Evolutionary conservation across 2,113 vertebrate genomes (phyloP).

Genomic region (Caranx ignobilis): DNA sequence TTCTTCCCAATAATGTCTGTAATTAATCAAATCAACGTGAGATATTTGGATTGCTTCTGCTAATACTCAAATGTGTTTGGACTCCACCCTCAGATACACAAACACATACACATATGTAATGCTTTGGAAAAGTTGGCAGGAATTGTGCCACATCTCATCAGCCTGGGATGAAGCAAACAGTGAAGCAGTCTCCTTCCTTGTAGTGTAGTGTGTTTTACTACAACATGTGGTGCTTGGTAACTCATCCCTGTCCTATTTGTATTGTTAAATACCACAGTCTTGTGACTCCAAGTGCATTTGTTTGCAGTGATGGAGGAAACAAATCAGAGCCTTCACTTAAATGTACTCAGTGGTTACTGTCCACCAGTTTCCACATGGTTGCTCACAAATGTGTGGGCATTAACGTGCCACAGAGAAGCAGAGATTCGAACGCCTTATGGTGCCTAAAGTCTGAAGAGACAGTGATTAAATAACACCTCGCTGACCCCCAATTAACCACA

Average conservation of each 20-base stretch:
- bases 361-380: not conserved
- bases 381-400: slow-evolving; percentile 11
- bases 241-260: not conserved
- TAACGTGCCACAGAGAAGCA: slow-evolving; percentile 2
- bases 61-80: slow-evolving; percentile 38
- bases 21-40: slow-evolving; percentile 20
- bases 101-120: slow-evolving; percentile 8
- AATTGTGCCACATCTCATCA: slow-evolving; percentile 62
- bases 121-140: slow-evolving; percentile 51
- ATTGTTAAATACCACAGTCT: not conserved
- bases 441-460: not conserved
- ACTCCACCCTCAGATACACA: not conserved
- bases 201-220: slow-evolving; percentile 29
- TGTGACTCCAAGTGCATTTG: not conserved
- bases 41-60: slow-evolving; percentile 19
- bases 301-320: not conserved
- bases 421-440: not conserved
- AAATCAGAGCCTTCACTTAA: not conserved
- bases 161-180: slow-evolving; percentile 62
- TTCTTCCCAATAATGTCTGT: slow-evolving; percentile 10
- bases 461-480: slow-evolving; percentile 5
- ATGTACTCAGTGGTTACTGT: not conserved
- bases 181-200: slow-evolving; percentile 41
- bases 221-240: slow-evolving; percentile 37
- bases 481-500: slow-evolving; percentile 29